phyloP scores from a whole-genome alignment of 2,797 vertebrate species.

The Chaunax sp. region DNA sequence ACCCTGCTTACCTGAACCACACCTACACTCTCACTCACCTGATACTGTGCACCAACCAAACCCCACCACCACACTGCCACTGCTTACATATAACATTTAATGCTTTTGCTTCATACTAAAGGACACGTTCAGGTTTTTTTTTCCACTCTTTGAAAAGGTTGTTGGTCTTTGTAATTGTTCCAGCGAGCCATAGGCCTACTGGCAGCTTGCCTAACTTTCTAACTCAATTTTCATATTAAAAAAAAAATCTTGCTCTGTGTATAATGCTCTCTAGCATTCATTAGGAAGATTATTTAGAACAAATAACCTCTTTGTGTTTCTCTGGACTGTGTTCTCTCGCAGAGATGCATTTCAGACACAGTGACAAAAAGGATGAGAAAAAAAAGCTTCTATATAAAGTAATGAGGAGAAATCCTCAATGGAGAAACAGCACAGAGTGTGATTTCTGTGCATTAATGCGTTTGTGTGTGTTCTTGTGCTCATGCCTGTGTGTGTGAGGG shows the following conservation, averaged over 20 bases:
- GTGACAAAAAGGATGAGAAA: neutral
- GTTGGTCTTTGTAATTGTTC: too few species aligned
- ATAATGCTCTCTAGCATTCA: too few species aligned
- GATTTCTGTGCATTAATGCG: constrained; percentile 23
- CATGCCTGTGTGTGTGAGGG: neutral
- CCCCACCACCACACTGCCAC: too few species aligned
- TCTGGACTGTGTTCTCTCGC: neutral
- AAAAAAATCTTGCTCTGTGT: too few species aligned
- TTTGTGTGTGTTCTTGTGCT: neutral
- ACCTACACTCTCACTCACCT: too few species aligned
- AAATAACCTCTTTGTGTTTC: neutral
- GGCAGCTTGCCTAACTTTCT: too few species aligned
- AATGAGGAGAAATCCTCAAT: constrained; percentile 26
- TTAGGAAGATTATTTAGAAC: neutral
- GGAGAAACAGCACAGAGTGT: constrained; percentile 25
- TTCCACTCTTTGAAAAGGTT: too few species aligned
- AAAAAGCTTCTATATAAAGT: constrained; percentile 26
- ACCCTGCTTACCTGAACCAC: too few species aligned
- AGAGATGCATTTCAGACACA: too few species aligned
- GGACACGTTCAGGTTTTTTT: neutral
- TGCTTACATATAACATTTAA: neutral
- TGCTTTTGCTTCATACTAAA: constrained; percentile 6
- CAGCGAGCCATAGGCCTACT: too few species aligned
- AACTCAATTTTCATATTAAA: too few species aligned
- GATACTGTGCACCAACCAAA: too few species aligned